Evolutionary conservation across 2,797 vertebrate species (phyloP).

Genomic region (Anisognathus igniventris): DNA sequence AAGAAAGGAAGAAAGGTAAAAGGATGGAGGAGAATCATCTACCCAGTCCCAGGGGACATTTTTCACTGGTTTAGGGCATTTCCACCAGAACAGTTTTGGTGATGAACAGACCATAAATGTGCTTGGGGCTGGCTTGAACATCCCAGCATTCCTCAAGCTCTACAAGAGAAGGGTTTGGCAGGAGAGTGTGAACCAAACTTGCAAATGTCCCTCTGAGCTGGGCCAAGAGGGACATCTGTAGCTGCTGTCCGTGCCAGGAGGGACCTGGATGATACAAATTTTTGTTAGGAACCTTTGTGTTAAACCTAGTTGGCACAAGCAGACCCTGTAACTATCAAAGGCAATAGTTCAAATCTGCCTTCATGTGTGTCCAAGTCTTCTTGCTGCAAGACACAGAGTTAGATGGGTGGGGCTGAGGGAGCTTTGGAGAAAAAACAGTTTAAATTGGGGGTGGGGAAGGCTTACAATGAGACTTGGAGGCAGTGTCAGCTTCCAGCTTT

Average conservation of each 20-base stretch:
- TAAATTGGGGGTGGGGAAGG: not conserved
- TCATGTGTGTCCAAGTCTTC: not conserved
- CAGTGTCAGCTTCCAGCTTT: not conserved
- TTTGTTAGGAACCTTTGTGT: not conserved
- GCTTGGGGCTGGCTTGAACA: not conserved
- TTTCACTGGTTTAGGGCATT: not conserved
- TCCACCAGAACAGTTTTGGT: not conserved
- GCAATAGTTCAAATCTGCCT: not conserved
- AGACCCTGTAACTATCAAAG: not conserved
- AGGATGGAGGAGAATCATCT: not conserved
- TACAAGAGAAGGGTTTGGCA: not conserved
- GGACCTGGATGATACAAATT: not conserved
- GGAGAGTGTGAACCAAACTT: not conserved
- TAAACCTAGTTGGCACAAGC: not conserved
- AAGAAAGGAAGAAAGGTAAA: constrained; percentile 14
- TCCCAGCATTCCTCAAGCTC: not conserved
- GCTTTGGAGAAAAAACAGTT: not conserved
- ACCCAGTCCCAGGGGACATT: not conserved
- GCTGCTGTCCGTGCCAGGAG: not conserved
- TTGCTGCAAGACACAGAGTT: not conserved
- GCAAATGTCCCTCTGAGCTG: not conserved
- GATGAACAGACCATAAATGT: not conserved
- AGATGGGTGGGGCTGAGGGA: not conserved
- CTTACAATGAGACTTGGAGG: not conserved
- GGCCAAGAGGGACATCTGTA: not conserved